These are phyloP conservation scores for Elephantulus edwardii DNA, from an alignment of 2,113 vertebrate species.

Conservation along the genomic window DNA sequence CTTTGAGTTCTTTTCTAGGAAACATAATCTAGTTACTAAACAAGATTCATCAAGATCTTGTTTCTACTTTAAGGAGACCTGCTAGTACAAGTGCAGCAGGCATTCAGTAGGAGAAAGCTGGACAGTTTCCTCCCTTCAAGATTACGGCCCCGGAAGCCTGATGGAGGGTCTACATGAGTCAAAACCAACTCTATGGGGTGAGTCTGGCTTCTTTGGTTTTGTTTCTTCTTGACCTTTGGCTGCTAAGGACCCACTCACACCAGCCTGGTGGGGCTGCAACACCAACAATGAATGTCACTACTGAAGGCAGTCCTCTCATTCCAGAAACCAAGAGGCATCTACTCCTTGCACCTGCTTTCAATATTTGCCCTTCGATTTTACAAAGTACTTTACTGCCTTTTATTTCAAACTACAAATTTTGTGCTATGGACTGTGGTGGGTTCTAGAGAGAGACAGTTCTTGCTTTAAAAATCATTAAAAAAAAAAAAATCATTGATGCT, in stretches of 20 bases:
- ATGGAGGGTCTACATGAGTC: too few species aligned
- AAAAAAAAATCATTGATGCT: neutral
- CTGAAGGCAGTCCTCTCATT: neutral
- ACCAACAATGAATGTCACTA: neutral
- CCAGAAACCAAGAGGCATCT: neutral
- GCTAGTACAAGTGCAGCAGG: too few species aligned
- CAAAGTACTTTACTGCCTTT: neutral
- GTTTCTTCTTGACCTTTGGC: too few species aligned
- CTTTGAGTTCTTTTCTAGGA: neutral
- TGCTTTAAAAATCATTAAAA: too few species aligned
- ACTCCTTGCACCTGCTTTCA: neutral
- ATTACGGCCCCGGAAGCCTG: too few species aligned
- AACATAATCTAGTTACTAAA: neutral
- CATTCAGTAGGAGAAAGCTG: too few species aligned
- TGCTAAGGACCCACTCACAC: too few species aligned
- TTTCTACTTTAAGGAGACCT: conserved; percentile 13
- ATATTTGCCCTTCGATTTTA: neutral
- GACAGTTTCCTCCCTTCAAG: too few species aligned
- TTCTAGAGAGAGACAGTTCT: too few species aligned
- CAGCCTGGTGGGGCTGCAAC: too few species aligned
- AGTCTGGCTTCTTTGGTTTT: too few species aligned
- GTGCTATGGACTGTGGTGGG: neutral
- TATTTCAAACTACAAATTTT: neutral
- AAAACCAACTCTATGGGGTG: too few species aligned
- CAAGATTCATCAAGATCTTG: neutral